Conservation (phyloP, 2,797 vertebrate species). For the Esox lucius region DNA sequence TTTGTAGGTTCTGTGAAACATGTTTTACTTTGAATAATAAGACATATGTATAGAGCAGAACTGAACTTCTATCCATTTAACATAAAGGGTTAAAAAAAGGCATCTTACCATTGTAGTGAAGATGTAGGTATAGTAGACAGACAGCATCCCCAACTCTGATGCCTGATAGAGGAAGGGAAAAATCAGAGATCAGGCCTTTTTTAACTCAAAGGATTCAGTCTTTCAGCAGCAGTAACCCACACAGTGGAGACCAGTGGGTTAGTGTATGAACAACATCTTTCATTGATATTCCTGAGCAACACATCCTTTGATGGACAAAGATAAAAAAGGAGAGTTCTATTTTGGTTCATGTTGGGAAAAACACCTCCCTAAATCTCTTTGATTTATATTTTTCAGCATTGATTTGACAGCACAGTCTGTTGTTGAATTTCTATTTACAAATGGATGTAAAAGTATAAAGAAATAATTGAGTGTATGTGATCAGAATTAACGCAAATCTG, state of each 20-base stretch:
- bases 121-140: conserved; percentile 84
- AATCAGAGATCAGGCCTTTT: not conserved
- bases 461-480: not conserved
- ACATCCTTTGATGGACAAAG: conserved; percentile 5
- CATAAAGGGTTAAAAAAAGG: not conserved
- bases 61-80: not conserved
- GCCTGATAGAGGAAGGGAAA: conserved; percentile 6
- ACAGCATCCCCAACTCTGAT: conserved; percentile 71
- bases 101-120: conserved; percentile 86
- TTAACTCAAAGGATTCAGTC: not conserved
- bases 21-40: not conserved
- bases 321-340: not conserved
- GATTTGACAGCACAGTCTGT: not conserved
- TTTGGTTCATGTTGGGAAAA: not conserved
- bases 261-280: not conserved
- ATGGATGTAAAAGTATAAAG: not conserved
- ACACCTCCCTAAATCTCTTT: no score
- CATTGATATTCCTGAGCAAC: conserved; percentile 19
- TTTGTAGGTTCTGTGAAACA: not conserved
- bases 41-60: not conserved
- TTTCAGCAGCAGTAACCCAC: not conserved
- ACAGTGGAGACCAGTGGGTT: not conserved
- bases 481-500: not conserved
- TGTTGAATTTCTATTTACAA: not conserved
- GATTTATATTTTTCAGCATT: not conserved